Evolutionary conservation across 1,140 invertebrate species (phyloP).

Genomic region (Spodoptera litura): DNA sequence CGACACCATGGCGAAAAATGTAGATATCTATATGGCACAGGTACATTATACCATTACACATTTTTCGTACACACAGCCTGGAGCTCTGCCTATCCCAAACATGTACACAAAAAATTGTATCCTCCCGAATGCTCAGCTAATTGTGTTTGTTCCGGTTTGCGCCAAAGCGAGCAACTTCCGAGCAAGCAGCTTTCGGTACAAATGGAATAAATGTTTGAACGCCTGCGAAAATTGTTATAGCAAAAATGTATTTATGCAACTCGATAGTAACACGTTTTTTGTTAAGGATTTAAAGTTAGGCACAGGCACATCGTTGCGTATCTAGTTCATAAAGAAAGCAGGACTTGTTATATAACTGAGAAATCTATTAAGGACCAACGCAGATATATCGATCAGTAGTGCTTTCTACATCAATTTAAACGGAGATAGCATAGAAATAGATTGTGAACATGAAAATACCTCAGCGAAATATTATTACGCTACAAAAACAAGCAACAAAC

Average conservation of each 20-base stretch:
- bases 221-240: conserved; percentile 36
- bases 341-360: background rate
- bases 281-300: no score
- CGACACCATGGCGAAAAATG: background rate
- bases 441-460: conserved; percentile 1
- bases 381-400: background rate
- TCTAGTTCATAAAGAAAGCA: no score
- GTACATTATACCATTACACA: background rate
- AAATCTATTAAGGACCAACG: background rate
- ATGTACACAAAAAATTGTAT: conserved; percentile 11
- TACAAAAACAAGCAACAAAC: conserved; percentile 20
- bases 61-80: background rate
- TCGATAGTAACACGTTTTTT: background rate
- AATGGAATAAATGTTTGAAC: conserved; percentile 41
- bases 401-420: no score
- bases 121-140: conserved; percentile 35
- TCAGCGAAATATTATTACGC: background rate
- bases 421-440: no score
- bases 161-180: conserved; percentile 30
- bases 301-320: no score
- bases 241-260: conserved; percentile 22
- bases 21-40: no score
- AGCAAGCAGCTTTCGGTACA: conserved; percentile 1
- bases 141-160: conserved; percentile 44
- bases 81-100: conserved; percentile 9